phyloP scores from a whole-genome alignment of 2,888 invertebrate genomes.

The Pterobdella sp. region DNA sequence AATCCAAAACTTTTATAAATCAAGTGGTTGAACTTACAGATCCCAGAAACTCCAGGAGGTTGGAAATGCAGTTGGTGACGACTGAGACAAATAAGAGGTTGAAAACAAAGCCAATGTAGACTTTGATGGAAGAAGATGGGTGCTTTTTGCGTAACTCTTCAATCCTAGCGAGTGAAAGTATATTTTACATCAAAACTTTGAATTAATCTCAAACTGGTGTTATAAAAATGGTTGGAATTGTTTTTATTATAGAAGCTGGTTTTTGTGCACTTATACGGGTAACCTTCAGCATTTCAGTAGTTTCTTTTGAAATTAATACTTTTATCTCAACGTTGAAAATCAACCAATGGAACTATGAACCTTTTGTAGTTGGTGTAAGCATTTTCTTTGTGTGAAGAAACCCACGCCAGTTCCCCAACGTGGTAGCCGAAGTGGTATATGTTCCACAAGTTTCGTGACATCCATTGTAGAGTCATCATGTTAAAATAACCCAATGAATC shows the following conservation, averaged over 20 bases:
- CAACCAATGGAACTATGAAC: slow-evolving; percentile 47
- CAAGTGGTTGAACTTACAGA: neutral
- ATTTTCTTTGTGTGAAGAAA: slow-evolving; percentile 53
- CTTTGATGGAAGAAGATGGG: neutral
- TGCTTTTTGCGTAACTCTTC: neutral
- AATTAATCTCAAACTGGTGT: too few relatives aligned
- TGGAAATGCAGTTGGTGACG: neutral
- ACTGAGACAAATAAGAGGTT: neutral
- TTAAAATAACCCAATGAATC: slow-evolving; percentile 56
- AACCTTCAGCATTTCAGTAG: too few relatives aligned
- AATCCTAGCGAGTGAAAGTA: neutral
- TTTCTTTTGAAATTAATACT: too few relatives aligned
- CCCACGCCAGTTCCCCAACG: slow-evolving; percentile 49
- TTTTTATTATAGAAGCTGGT: too few relatives aligned
- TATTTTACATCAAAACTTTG: too few relatives aligned
- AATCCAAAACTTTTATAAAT: too few relatives aligned
- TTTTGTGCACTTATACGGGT: too few relatives aligned
- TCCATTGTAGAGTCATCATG: slow-evolving; percentile 55
- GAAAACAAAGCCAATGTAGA: neutral
- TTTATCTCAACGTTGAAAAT: too few relatives aligned
- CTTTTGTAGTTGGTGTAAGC: slow-evolving; percentile 55
- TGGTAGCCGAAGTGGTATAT: slow-evolving; percentile 53
- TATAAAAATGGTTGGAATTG: too few relatives aligned
- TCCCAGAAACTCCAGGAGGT: slow-evolving; percentile 4
- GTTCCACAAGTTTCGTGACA: slow-evolving; percentile 54